Evolutionary conservation across 2,113 vertebrate genomes (phyloP), one percentile per base, ranked within the genome.

Genomic region (Cheilinus undulatus): DNA sequence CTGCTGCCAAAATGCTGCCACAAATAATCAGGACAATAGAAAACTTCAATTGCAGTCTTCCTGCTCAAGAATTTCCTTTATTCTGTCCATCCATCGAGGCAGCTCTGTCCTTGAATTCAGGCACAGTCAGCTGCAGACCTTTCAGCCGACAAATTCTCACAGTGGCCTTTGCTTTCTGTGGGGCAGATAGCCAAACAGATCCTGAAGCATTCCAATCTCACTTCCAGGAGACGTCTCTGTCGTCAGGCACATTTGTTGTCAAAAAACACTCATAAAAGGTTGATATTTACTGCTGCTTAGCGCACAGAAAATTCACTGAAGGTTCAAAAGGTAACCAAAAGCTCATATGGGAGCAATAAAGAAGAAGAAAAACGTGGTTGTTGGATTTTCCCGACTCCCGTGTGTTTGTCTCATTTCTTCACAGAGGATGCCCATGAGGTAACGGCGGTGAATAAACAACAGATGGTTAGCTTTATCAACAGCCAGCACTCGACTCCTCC

Each of bases 401-500:
- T 48, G 77, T 69, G 46, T 64, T 76, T 26, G 53, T 53, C 71
- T 77, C 58, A 62, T 80, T 73, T 80, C 73, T 76, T 82, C 69
- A 49, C 75, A 69, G 81, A 84, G 61, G 61, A 84, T 70, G 76
- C 60, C 82, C 69, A 42, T 12, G 43, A 85, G 82, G 69, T 64
- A 69, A 23, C 8, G 17, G 2, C 5, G 46, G 51, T 45, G 36
- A 64, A 40, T 51, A 75, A 86, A 87, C 85, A 87, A 78, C 85
- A 87, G 80, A 84, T 85, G 87, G 80, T 79, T 3, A 1, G 7
- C 43, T 82, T 77, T 75, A 77, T 80, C 68, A 51, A 32, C 32
- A 12, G 56, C 43, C 2, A 51, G 69, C 69, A 38, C 74, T 71
- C 60, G 0, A n/a, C 73, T 73, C 59, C 61, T 59, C 45, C 42